Evolutionary conservation across 2,113 vertebrate genomes (phyloP).

Genomic region (Ceratotherium simum): DNA sequence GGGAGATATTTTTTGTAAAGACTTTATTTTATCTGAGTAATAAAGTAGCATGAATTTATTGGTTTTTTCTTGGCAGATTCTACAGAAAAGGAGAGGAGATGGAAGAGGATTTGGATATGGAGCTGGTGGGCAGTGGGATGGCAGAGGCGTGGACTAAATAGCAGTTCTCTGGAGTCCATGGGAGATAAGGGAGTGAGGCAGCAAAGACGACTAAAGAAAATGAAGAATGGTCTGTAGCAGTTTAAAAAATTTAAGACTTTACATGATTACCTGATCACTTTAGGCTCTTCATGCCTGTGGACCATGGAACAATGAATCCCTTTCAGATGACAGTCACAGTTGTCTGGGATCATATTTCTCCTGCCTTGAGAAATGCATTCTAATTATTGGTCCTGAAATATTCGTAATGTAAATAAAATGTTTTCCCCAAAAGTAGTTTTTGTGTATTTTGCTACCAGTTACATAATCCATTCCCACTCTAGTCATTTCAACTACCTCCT

Average conservation of each 20-base stretch:
- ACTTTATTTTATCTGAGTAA: not conserved
- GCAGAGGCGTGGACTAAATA: not conserved
- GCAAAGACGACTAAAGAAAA: not conserved
- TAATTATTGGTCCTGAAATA: not conserved
- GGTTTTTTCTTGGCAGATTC: not conserved
- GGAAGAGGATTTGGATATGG: not conserved
- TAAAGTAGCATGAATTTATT: not conserved
- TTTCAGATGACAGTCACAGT: not conserved
- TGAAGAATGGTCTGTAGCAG: not conserved
- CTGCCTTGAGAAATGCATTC: not conserved
- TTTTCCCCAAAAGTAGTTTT: not conserved
- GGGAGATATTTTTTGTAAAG: not conserved
- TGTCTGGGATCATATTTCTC: not conserved
- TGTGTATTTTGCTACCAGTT: not conserved
- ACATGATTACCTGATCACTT: not conserved
- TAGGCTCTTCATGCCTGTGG: not conserved
- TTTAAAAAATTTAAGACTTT: not conserved
- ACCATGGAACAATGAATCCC: not conserved
- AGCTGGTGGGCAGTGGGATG: not conserved
- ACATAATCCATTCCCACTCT: not conserved
- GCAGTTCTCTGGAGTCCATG: not conserved
- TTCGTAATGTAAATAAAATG: not conserved
- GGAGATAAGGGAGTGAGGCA: not conserved
- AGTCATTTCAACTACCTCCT: not conserved
- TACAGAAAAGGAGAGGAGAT: fast-evolving